A percentile compares a stretch with the other conserved stretches of the same genome.
phyloP scores from a whole-genome alignment of 2,888 invertebrate genomes.

The Nymphalis urticae region DNA sequence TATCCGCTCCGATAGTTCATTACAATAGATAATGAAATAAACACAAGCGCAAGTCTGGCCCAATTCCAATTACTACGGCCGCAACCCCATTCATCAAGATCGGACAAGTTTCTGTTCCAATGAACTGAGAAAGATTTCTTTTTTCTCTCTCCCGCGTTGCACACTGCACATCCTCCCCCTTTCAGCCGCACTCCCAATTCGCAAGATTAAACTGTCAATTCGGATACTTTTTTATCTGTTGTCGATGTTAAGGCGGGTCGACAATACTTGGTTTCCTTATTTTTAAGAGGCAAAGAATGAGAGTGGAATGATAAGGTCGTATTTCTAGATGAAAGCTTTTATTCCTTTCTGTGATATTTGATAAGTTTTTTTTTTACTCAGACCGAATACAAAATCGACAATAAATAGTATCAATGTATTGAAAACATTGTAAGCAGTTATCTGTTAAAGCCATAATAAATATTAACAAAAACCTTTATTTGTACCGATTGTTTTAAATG shows the following conservation, averaged over 20 bases:
- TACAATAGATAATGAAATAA: constrained; percentile 38
- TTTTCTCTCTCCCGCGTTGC: constrained; percentile 35
- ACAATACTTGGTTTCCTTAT: constrained; percentile 18
- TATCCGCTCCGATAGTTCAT: constrained; percentile 17
- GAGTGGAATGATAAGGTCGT: neutral
- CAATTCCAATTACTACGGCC: constrained; percentile 42
- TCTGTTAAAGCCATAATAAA: no score
- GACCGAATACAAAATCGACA: no score
- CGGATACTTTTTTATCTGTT: constrained; percentile 57
- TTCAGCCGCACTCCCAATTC: constrained; percentile 53
- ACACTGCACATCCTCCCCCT: constrained; percentile 36
- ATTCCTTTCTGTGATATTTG: neutral
- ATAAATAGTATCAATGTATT: no score
- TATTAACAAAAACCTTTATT: no score
- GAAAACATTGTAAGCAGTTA: no score
- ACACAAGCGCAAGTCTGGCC: constrained; percentile 36
- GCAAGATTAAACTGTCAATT: constrained; percentile 76
- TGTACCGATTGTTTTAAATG: no score
- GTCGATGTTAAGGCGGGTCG: constrained; percentile 42
- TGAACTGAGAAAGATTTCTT: constrained; percentile 42
- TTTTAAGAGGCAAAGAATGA: constrained; percentile 17
- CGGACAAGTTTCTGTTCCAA: constrained; percentile 43
- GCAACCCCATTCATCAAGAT: constrained; percentile 41
- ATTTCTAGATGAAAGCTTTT: neutral
- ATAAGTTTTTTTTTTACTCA: no score